These are phyloP conservation scores for Buathra laborator DNA, from an alignment of 2,888 invertebrate genomes.

Conservation along the genomic window DNA sequence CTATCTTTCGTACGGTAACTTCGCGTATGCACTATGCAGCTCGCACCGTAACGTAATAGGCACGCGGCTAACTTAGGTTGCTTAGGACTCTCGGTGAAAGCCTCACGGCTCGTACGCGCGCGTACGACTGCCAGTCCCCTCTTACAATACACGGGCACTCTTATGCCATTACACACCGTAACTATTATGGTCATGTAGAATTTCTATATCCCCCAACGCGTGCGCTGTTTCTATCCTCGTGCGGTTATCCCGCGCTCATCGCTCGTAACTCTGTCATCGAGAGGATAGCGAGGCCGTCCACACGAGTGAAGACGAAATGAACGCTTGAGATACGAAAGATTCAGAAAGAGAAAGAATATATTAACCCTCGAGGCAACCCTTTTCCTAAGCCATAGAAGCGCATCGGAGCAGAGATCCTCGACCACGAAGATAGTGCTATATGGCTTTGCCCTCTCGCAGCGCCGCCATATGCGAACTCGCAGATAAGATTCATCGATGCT, in stretches of 20 bases:
- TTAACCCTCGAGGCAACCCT: slow-evolving; percentile 30
- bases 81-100: slow-evolving; percentile 60
- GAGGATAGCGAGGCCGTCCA: slow-evolving; percentile 7
- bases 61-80: slow-evolving; percentile 51
- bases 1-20: not conserved
- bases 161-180: slow-evolving; percentile 77
- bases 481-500: slow-evolving; percentile 62
- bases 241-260: slow-evolving; percentile 55
- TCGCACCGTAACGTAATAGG: slow-evolving; percentile 61
- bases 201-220: slow-evolving; percentile 52
- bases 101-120: slow-evolving; percentile 27
- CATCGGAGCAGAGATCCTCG: not conserved
- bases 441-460: not conserved
- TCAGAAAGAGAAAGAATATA: slow-evolving; percentile 17
- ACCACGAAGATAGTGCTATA: slow-evolving; percentile 32
- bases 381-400: slow-evolving; percentile 21
- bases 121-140: slow-evolving; percentile 30
- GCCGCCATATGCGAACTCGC: slow-evolving; percentile 39
- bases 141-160: slow-evolving; percentile 65
- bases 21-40: slow-evolving; percentile 8
- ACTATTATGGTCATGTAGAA: slow-evolving; percentile 75
- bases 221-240: slow-evolving; percentile 25
- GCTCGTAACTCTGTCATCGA: slow-evolving; percentile 68
- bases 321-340: not conserved
- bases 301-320: not conserved